These are phyloP conservation scores for Stratiomys singularior DNA, from an alignment of 2,888 invertebrate species.

Conservation along the genomic window DNA sequence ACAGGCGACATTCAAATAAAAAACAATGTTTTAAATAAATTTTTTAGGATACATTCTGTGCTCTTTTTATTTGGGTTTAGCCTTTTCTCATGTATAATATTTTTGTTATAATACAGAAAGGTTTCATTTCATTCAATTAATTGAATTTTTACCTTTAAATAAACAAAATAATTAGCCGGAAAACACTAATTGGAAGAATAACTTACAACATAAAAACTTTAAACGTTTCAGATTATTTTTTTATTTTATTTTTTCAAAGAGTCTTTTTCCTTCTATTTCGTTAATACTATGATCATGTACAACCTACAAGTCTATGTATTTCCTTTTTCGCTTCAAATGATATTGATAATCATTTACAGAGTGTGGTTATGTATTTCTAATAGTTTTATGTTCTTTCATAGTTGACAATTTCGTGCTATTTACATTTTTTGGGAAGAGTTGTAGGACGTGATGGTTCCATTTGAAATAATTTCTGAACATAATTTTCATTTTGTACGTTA, in stretches of 20 bases:
- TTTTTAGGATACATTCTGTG: slow-evolving; percentile 51
- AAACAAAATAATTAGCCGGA: slow-evolving; percentile 8
- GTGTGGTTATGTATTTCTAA: background rate
- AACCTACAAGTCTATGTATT: slow-evolving; percentile 37
- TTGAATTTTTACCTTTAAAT: background rate
- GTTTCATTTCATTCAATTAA: background rate
- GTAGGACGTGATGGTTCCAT: background rate
- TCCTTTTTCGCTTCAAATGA: background rate
- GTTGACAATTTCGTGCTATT: background rate
- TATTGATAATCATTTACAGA: background rate
- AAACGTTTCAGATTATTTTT: slow-evolving; percentile 4
- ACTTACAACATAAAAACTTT: background rate
- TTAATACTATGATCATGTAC: slow-evolving; percentile 44
- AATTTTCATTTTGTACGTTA: no score
- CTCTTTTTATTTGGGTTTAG: slow-evolving; percentile 45
- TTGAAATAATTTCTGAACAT: slow-evolving; percentile 6
- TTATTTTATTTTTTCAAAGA: slow-evolving; percentile 8
- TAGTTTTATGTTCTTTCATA: background rate
- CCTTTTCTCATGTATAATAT: slow-evolving; percentile 22
- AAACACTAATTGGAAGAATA: background rate
- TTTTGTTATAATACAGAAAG: slow-evolving; percentile 18
- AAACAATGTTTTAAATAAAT: slow-evolving; percentile 25
- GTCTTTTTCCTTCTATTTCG: slow-evolving; percentile 2
- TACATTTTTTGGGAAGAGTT: background rate
- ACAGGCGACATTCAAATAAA: background rate